Conservation (phyloP, 2,113 vertebrate species). For the Oceanites oceanicus region DNA sequence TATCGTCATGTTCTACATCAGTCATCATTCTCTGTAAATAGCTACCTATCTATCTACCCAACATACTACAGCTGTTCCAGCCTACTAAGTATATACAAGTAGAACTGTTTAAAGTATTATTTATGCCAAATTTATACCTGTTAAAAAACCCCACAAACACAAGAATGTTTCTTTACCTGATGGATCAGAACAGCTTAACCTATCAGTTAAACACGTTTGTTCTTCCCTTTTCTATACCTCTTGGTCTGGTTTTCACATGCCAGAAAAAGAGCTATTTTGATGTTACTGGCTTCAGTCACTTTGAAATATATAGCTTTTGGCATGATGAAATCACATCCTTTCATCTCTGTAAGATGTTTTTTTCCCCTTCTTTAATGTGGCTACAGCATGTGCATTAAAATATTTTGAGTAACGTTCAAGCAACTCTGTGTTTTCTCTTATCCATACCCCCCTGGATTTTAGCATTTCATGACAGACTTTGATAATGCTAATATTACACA, state of each 20-base stretch:
- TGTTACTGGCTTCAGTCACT: background rate
- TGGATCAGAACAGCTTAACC: background rate
- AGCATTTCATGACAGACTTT: background rate
- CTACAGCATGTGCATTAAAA: slow-evolving; percentile 32
- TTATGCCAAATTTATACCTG: background rate
- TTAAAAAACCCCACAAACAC: background rate
- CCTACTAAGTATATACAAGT: background rate
- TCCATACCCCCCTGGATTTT: background rate
- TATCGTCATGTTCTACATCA: background rate
- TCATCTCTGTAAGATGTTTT: slow-evolving; percentile 14
- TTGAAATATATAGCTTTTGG: background rate
- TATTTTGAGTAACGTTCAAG: background rate
- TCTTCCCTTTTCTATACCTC: background rate
- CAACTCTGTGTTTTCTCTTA: background rate
- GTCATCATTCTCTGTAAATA: background rate
- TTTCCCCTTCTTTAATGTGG: background rate
- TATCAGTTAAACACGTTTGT: background rate
- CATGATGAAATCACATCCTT: background rate
- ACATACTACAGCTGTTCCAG: background rate
- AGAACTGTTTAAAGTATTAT: background rate
- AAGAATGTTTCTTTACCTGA: background rate
- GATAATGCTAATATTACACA: rapidly evolving
- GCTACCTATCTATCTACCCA: background rate
- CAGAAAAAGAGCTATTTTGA: background rate
- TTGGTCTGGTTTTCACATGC: background rate